These are phyloP conservation scores for Epistrophella euchroma DNA, from an alignment of 2,888 invertebrate genomes.

Conservation along the genomic window DNA sequence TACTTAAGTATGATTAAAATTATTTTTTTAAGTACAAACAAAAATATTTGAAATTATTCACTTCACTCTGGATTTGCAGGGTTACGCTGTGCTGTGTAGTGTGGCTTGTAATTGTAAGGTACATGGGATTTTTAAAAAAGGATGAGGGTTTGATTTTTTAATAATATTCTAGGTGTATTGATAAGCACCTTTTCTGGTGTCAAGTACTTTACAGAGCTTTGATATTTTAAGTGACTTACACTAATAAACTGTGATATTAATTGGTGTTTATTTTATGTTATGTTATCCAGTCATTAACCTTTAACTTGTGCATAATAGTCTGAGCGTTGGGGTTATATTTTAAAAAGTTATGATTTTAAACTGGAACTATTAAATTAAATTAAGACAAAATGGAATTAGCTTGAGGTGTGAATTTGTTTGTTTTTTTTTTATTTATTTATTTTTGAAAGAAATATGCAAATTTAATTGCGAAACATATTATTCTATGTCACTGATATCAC, in stretches of 20 bases:
- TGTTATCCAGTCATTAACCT: neutral
- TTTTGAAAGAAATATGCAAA: too few relatives aligned
- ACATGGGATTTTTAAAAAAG: too few relatives aligned
- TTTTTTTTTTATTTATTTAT: too few relatives aligned
- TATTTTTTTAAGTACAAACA: slow-evolving; percentile 46
- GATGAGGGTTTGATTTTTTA: too few relatives aligned
- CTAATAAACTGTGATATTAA: neutral
- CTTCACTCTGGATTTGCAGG: slow-evolving; percentile 16
- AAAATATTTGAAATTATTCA: slow-evolving; percentile 44
- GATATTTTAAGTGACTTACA: neutral
- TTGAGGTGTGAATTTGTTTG: too few relatives aligned
- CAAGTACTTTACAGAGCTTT: neutral
- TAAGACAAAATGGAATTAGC: too few relatives aligned
- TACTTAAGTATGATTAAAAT: slow-evolving; percentile 68
- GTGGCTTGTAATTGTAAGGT: neutral
- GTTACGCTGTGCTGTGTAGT: neutral
- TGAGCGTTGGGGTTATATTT: neutral
- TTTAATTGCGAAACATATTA: too few relatives aligned
- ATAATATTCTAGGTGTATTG: too few relatives aligned
- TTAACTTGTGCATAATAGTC: neutral
- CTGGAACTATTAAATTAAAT: too few relatives aligned
- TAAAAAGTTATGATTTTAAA: too few relatives aligned
- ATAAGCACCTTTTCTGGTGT: neutral
- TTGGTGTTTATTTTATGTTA: neutral
- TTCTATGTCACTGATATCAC: too few relatives aligned